phyloP scores from a whole-genome alignment of 2,888 invertebrate species.

The Sclerodermus sp. region DNA sequence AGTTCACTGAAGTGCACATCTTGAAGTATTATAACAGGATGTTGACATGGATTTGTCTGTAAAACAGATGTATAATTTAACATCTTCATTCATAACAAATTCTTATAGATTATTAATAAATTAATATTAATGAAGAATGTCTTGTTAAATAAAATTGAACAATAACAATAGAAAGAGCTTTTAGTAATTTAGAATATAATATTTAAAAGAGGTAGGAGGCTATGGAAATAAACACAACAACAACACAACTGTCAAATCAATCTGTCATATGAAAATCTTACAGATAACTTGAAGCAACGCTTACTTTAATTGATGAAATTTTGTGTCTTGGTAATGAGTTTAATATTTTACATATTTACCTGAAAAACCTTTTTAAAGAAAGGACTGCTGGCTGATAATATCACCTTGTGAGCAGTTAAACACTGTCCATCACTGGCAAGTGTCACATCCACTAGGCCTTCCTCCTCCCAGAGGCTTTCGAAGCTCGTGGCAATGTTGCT shows the following conservation, averaged over 20 bases:
- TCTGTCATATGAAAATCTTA: neutral
- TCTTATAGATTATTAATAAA: constrained; percentile 6
- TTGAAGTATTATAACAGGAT: constrained; percentile 74
- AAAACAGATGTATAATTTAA: constrained; percentile 31
- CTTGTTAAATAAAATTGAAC: too few species aligned
- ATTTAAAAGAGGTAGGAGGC: neutral
- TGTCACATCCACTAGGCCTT: constrained; percentile 69
- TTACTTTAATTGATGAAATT: too few species aligned
- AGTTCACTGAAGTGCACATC: constrained; percentile 71
- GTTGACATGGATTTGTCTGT: constrained; percentile 73
- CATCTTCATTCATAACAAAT: neutral
- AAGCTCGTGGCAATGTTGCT: constrained; percentile 68
- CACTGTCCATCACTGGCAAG: constrained; percentile 69
- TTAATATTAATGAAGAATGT: neutral
- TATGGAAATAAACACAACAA: too few species aligned
- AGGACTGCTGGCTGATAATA: constrained; percentile 69
- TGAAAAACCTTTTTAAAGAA: constrained; percentile 69
- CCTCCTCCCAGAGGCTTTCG: constrained; percentile 67
- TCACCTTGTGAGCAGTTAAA: constrained; percentile 70
- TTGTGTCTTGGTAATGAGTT: too few species aligned
- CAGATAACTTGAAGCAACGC: neutral
- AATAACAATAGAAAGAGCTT: too few species aligned
- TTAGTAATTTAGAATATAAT: neutral
- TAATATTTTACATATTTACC: too few species aligned
- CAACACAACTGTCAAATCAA: too few species aligned